Conservation (phyloP, 2,113 vertebrate species). For the Rallus limicola region DNA sequence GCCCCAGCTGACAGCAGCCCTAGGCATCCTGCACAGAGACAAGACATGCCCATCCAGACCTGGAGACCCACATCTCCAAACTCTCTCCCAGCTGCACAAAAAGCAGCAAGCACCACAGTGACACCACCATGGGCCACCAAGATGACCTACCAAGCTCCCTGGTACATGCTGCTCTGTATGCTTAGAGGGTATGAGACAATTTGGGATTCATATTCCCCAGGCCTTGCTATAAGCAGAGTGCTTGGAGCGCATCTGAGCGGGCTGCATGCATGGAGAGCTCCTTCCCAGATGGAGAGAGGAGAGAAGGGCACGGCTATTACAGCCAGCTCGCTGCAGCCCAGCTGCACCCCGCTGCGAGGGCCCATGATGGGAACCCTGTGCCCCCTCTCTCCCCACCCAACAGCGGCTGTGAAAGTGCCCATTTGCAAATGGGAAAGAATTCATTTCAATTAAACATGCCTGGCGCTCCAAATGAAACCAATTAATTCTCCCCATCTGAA, state of each 20-base stretch:
- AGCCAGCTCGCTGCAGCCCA: neutral
- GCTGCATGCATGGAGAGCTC: accelerated
- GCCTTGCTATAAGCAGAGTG: neutral
- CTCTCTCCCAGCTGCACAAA: neutral
- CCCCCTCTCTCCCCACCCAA: neutral
- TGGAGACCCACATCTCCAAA: neutral
- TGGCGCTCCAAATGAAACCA: conserved; percentile 56
- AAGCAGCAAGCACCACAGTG: neutral
- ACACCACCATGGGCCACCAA: neutral
- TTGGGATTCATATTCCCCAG: accelerated
- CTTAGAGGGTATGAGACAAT: neutral
- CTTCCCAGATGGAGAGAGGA: neutral
- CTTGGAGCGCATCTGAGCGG: accelerated
- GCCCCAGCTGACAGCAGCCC: neutral
- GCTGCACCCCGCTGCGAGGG: accelerated
- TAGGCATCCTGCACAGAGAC: neutral
- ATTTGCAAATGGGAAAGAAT: conserved; percentile 24
- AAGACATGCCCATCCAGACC: neutral
- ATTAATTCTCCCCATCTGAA: conserved; percentile 75
- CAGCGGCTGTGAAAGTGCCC: conserved; percentile 18
- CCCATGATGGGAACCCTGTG: neutral
- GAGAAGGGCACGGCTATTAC: neutral
- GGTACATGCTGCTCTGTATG: accelerated
- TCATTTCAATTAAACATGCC: conserved; percentile 70
- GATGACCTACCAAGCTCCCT: neutral